A percentile compares a stretch with the other conserved stretches of the same genome.
Evolutionary conservation across 2,113 vertebrate genomes (phyloP).

Genomic region (Sturnira hondurensis): DNA sequence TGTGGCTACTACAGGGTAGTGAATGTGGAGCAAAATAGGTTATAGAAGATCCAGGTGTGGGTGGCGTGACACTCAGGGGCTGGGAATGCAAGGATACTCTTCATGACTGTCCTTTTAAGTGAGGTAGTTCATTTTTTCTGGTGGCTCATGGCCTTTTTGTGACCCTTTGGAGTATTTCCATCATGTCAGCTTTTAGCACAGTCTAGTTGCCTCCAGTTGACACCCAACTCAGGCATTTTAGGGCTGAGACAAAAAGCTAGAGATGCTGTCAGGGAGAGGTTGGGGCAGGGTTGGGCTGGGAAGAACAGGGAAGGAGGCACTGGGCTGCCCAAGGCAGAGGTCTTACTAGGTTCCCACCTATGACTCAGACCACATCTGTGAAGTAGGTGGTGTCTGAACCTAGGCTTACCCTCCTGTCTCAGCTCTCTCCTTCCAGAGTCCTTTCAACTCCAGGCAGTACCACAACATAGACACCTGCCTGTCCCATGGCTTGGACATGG

Average conservation of each 20-base stretch:
- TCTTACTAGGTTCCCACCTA: background rate
- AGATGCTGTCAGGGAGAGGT: background rate
- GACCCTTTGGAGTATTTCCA: background rate
- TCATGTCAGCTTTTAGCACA: background rate
- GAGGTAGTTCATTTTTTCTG: background rate
- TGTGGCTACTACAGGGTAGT: background rate
- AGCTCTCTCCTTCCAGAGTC: background rate
- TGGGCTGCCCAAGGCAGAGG: background rate
- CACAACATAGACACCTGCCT: background rate
- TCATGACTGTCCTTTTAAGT: background rate
- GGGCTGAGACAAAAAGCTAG: background rate
- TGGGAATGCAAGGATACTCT: background rate
- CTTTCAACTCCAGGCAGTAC: background rate
- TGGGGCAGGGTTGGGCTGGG: background rate
- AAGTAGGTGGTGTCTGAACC: background rate
- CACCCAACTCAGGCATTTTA: background rate
- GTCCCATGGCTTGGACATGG: background rate
- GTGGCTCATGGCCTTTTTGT: background rate
- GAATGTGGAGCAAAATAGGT: background rate
- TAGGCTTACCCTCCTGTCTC: background rate
- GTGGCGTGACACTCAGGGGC: background rate
- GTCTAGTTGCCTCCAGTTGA: background rate
- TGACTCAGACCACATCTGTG: conserved; percentile 18
- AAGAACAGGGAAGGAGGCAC: background rate
- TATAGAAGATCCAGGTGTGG: rapidly evolving